Base-by-base conservation (phyloP, 64 coral and sea anemone species). In the Dendronephthya gigantea region DNA sequence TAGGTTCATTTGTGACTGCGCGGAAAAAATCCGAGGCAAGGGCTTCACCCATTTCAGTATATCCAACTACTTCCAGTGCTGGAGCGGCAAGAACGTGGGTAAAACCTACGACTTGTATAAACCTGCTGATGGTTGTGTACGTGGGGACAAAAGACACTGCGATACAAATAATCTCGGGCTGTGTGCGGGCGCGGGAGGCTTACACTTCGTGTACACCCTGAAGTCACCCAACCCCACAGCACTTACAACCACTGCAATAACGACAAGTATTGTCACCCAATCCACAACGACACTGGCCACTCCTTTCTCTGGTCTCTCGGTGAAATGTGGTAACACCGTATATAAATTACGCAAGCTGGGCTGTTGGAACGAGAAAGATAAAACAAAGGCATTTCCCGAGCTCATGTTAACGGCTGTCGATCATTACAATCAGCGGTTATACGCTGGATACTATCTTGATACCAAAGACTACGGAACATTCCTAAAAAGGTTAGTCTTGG, bases 31-130 rank as follows among this genome's bases (percentile, higher is more conserved):
- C 2, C 82, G 85, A 66, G 34, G 70, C 0, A 86, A 85, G 40
- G 88, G 91, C 0, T 93, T 55, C n/a, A 10, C 39, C 0, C 89
- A 93, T 51, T 93, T 93, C 82, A 88, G 88, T 9, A 58, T 93
- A 85, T 83, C 85, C 31, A 89, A 86, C 48, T 93, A 93, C 49
- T 88, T 88, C 7, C 87, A 93, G 82, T 93, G 91, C 59, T 93
- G 88, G 91, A 93, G 91, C 65, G 91, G 88, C 50, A 56, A 84
- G 15, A 40, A 40, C 37, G 91, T 87, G 40, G 50, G 58, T 15
- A 81, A 85, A 29, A 92, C 91, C 3, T 92, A 86, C 50, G 45
- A 85, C 19, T 55, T 68, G 48, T 83, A 92, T 83, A 87, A 87
- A 31, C 11, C 45, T 14, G 84, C 91, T 3, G 48, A 83, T 4